Evolutionary conservation across 1,140 invertebrate species (phyloP), one percentile per base, ranked within the genome.

Genomic region (Tetramorium alpestre): DNA sequence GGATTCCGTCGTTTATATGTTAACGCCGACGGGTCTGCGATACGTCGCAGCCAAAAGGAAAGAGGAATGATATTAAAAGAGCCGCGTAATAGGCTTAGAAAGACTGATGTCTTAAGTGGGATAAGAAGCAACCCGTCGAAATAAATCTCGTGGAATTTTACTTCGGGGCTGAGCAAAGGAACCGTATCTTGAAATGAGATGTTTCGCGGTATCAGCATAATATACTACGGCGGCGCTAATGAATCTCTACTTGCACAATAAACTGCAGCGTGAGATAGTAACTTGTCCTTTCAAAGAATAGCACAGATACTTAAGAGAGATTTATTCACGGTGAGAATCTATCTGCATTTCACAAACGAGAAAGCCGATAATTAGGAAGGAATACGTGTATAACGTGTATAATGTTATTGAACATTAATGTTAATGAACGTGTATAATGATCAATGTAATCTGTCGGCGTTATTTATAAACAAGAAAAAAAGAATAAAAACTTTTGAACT

Each of bases 11-110:
- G 73, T 75, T 64, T 89, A 60, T 69, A 67, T 76, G 62, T 84
- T 76, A 64, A 82, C 70, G 70, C 18, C 41, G n/a, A 73, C 38
- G 49, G 56, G 49, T 58, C 13, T 47, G 11, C 6, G 54, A 47
- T 18, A 80, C 25, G 47, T 82, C 73, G 33, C 56, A 13, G 18
- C 28, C 16, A 8, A 33, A 60, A 13, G 22, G 22, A 18, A 28
- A 51, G 56, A 18, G 5, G 11, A 33, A 25, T 8, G 41, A 22
- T 47, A 70, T 89, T 90, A 80, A 90, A 90, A 80, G 86, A 22
- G 60, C 22, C 60, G 86, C 78, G 73, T 90, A 90, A 90, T 85
- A 82, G 89, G 89, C 89, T 90, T 90, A 90, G 47, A 85, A 86
- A 90, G 89, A 90, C 86, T 38, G 85, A 90, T 80, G 89, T 87